Conservation (phyloP, 1,140 invertebrate species). For the Bombus superbus region DNA sequence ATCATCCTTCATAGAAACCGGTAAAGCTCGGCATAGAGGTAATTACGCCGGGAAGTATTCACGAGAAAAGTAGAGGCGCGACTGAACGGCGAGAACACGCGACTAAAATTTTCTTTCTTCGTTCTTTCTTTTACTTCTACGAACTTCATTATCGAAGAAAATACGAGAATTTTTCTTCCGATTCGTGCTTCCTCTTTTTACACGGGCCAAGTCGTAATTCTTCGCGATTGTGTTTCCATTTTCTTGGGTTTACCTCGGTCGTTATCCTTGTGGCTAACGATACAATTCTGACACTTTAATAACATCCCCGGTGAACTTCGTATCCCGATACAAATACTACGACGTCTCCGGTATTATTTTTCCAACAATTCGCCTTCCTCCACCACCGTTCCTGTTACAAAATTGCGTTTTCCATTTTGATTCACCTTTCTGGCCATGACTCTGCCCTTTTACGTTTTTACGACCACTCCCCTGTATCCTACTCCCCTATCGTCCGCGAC, state of each 20-base stretch:
- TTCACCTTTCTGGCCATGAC: neutral
- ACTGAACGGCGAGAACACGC: neutral
- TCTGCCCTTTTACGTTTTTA: neutral
- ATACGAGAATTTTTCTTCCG: neutral
- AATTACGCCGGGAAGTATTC: neutral
- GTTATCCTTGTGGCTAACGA: slow-evolving; percentile 22
- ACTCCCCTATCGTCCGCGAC: neutral
- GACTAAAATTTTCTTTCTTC: neutral
- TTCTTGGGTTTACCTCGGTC: neutral
- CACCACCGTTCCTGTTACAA: neutral
- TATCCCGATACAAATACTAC: slow-evolving; percentile 7
- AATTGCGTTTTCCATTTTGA: neutral
- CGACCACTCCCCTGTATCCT: neutral
- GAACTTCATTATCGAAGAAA: neutral
- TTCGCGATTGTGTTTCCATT: slow-evolving; percentile 29
- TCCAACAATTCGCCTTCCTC: neutral
- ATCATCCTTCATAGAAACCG: neutral
- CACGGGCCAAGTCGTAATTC: neutral
- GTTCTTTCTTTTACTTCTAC: neutral
- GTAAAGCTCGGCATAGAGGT: neutral
- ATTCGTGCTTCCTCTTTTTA: neutral
- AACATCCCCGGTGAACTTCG: slow-evolving; percentile 16
- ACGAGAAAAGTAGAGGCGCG: neutral
- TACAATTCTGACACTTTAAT: slow-evolving; percentile 38
- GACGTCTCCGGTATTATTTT: slow-evolving; percentile 15